Conservation (phyloP, 2,113 vertebrate species). For the human region DNA sequence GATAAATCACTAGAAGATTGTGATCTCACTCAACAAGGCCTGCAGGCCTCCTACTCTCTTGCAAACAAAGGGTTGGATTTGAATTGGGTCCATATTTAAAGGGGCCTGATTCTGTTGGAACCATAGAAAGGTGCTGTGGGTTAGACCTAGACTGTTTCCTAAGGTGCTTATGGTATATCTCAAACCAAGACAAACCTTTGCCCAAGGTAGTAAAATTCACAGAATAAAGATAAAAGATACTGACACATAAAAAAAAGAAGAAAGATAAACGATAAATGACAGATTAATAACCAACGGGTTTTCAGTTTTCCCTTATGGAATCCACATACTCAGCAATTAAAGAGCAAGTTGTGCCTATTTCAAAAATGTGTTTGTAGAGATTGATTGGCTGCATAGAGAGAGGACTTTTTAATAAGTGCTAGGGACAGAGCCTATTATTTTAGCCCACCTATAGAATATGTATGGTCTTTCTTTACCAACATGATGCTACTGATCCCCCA, state of each 20-base stretch:
- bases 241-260: background rate
- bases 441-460: background rate
- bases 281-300: background rate
- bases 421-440: constrained; percentile 15
- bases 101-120: background rate
- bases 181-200: constrained; percentile 1
- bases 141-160: background rate
- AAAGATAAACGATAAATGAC: background rate
- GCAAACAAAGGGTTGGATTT: background rate
- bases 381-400: background rate
- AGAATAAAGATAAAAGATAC: background rate
- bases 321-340: constrained; percentile 42
- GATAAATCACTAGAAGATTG: constrained; percentile 46
- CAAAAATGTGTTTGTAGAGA: constrained; percentile 44
- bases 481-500: background rate
- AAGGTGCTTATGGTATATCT: background rate
- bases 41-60: background rate
- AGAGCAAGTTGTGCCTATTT: constrained; percentile 10
- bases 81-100: background rate
- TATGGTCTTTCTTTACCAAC: background rate
- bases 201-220: background rate
- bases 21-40: background rate
- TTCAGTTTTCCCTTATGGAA: constrained; percentile 6
- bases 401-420: background rate
- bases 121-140: background rate